Evolutionary conservation across 1,140 invertebrate species (phyloP), one percentile per base, ranked within the genome.

Genomic region (Microvelia longipes): DNA sequence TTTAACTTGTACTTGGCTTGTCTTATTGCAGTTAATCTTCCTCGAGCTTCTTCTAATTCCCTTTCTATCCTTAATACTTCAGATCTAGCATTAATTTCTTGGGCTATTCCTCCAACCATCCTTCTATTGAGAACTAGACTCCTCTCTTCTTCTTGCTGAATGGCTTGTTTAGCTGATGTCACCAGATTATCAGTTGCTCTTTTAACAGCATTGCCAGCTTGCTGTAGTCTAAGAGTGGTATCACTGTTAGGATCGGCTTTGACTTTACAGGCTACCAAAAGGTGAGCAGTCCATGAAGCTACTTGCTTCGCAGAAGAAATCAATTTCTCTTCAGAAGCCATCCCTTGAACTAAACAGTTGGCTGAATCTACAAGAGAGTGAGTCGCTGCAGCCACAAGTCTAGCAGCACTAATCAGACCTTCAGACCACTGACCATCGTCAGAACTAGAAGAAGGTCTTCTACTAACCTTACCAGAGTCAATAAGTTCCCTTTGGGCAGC

Each of bases 401-500:
- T 0, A 5, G 62, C 62, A 14, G 62, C 62, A 26, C 94, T 98
- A 35, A 98, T 92, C 1, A 99, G 83, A 1, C 97, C 97, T 81
- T 98, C 95, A 0, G 95, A 98, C 97, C 96, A 99, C 77, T 99
- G 96, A 0, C 95, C 96, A 81, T 98, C 96, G 77, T 98, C 94
- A 0, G 91, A 93, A 29, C 88, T 91, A 19, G 87, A 89, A 25
- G 88, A 79, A 1, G 90, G 90, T 68, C 86, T 88, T 19, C 90
- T 82, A 0, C 90, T 89, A 28, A 96, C 83, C 76, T 84, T 84
- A 65, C 86, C 87, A 73, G 88, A 85, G 70, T 91, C 89, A 68
- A 98, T 94, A 0, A 98, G 84, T 78, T 98, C 95, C 70, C 92
- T 83, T 81, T 99, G 96, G 0, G 96, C 95, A 5, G 93, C 90